Conservation (phyloP, 2,888 invertebrate genomes). For the Parascotia fuliginaria region DNA sequence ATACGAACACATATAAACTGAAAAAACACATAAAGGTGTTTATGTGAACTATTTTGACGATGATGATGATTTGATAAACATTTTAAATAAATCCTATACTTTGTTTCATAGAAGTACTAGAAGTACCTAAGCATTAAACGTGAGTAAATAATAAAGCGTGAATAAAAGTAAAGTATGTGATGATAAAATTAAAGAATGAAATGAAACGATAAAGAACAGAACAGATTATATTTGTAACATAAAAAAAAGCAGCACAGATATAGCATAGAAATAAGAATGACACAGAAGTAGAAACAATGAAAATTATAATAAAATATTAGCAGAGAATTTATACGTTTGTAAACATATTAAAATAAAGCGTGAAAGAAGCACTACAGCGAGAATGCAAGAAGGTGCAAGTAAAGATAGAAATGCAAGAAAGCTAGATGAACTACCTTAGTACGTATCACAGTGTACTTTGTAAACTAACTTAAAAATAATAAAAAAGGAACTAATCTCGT, state of each 20-base stretch:
- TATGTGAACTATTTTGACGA: no score
- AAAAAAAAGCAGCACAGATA: conserved; percentile 17
- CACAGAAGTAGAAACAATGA: conserved; percentile 3
- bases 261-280: conserved; percentile 5
- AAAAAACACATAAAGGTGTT: no score
- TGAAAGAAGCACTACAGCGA: conserved; percentile 18
- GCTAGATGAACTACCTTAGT: conserved; percentile 61
- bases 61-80: no score
- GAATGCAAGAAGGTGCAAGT: conserved; percentile 29
- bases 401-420: conserved; percentile 29
- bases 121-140: no score
- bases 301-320: no score
- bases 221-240: conserved; percentile 40
- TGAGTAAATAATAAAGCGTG: conserved; percentile 5
- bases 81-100: no score
- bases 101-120: no score
- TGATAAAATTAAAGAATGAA: conserved; percentile 37
- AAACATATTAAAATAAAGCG: background rate
- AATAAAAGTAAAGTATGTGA: conserved; percentile 9
- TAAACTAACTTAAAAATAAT: conserved; percentile 55
- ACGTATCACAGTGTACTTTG: conserved; percentile 82
- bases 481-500: conserved; percentile 63
- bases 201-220: conserved; percentile 53
- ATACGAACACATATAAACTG: no score
- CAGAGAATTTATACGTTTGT: background rate